Percentiles rank a stretch among this genome's conserved stretches.
These are phyloP conservation scores for Leiothrix lutea DNA, from an alignment of 2,113 vertebrate species.

Conservation along the genomic window DNA sequence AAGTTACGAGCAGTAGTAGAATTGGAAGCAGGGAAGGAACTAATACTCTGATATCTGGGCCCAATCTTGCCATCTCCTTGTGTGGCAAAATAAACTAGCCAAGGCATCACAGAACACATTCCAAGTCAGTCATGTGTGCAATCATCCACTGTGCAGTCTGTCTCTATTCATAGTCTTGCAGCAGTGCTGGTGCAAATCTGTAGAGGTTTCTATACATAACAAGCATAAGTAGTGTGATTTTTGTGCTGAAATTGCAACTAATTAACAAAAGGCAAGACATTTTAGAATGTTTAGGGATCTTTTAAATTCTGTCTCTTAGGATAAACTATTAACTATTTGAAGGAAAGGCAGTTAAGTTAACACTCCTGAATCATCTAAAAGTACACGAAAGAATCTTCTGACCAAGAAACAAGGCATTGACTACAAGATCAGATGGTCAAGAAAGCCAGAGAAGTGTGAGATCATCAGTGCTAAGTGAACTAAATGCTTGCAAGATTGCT, in stretches of 20 bases:
- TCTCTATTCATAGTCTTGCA: neutral
- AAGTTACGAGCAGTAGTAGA: neutral
- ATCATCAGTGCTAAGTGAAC: neutral
- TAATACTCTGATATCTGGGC: neutral
- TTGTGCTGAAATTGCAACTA: conserved; percentile 3
- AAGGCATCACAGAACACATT: neutral
- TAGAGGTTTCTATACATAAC: neutral
- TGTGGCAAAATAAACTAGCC: neutral
- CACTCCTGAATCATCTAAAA: neutral
- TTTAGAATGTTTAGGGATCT: neutral
- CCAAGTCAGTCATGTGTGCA: neutral
- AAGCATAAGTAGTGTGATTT: neutral
- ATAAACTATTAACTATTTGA: neutral
- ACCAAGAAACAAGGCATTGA: neutral
- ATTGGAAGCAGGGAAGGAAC: neutral
- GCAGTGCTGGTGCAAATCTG: neutral
- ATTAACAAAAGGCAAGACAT: neutral
- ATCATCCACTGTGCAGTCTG: neutral
- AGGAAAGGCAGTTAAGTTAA: neutral
- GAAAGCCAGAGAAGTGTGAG: neutral
- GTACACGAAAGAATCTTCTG: neutral
- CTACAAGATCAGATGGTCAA: neutral
- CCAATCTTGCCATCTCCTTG: neutral
- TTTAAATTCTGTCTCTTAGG: neutral
- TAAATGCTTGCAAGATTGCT: neutral